phyloP scores from a whole-genome alignment of 2,113 vertebrate genomes.

The Campylomormyrus numenius region DNA sequence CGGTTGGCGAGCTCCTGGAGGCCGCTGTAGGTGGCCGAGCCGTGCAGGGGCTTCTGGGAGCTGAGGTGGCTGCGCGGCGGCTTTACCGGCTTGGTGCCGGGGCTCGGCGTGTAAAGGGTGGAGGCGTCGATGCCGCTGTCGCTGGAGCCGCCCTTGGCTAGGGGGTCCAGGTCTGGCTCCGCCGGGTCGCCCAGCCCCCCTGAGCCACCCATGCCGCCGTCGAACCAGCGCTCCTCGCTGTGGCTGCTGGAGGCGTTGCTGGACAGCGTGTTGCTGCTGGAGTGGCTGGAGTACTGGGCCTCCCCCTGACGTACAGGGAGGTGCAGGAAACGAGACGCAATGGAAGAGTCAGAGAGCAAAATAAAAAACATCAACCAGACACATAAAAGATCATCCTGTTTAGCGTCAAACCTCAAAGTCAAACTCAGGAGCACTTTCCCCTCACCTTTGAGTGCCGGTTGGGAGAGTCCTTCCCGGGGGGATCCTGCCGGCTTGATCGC shows the following conservation, averaged over 20 bases:
- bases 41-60: slow-evolving; percentile 60
- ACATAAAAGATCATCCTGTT: background rate
- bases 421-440: background rate
- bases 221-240: slow-evolving; percentile 87
- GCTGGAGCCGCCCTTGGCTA: slow-evolving; percentile 74
- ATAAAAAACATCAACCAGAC: background rate
- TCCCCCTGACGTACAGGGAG: slow-evolving; percentile 62
- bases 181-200: slow-evolving; percentile 50
- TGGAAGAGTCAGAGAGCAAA: background rate
- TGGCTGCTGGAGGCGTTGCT: slow-evolving; percentile 86
- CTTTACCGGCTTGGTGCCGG: slow-evolving; percentile 48
- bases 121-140: slow-evolving; percentile 85
- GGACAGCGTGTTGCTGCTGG: slow-evolving; percentile 88
- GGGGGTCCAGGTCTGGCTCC: slow-evolving; percentile 65
- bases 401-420: background rate
- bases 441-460: slow-evolving; percentile 78
- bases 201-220: slow-evolving; percentile 42
- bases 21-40: slow-evolving; percentile 49
- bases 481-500: slow-evolving; percentile 65
- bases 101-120: slow-evolving; percentile 59
- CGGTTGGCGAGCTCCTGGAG: slow-evolving; percentile 51
- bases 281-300: slow-evolving; percentile 81
- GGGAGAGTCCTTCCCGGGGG: slow-evolving; percentile 75
- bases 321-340: background rate
- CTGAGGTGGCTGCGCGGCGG: slow-evolving; percentile 33